phyloP scores from a whole-genome alignment of 1,140 invertebrate species.

The Heliconius hewitsoni region DNA sequence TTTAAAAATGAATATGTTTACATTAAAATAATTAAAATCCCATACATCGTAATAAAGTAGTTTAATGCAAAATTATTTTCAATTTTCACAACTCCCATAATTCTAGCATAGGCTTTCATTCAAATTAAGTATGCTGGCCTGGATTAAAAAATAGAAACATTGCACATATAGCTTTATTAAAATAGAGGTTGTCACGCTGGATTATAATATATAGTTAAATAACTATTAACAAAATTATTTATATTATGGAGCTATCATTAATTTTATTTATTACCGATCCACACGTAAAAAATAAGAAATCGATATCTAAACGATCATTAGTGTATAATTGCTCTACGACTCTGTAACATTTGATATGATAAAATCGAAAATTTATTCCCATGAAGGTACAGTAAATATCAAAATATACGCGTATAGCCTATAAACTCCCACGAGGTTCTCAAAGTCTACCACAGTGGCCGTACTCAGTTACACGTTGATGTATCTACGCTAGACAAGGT shows the following conservation, averaged over 20 bases:
- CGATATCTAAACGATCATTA: slow-evolving; percentile 28
- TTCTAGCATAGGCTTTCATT: background rate
- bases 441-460: slow-evolving; percentile 66
- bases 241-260: background rate
- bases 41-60: background rate
- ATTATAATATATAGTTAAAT: too few species aligned
- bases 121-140: slow-evolving; percentile 12
- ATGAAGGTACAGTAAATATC: slow-evolving; percentile 61
- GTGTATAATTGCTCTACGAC: slow-evolving; percentile 26
- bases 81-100: background rate
- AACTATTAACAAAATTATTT: too few species aligned
- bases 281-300: slow-evolving; percentile 17
- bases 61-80: background rate
- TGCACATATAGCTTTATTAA: background rate
- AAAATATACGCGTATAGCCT: slow-evolving; percentile 54
- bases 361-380: slow-evolving; percentile 45
- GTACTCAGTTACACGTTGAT: slow-evolving; percentile 61
- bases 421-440: slow-evolving; percentile 62
- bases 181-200: background rate
- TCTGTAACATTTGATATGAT: slow-evolving; percentile 28
- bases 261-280: background rate
- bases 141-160: slow-evolving; percentile 18
- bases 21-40: background rate
- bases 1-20: background rate
- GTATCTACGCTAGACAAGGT: slow-evolving; percentile 46